These are phyloP conservation scores for Coremacera marginata DNA, from an alignment of 2,888 invertebrate genomes.

Conservation along the genomic window DNA sequence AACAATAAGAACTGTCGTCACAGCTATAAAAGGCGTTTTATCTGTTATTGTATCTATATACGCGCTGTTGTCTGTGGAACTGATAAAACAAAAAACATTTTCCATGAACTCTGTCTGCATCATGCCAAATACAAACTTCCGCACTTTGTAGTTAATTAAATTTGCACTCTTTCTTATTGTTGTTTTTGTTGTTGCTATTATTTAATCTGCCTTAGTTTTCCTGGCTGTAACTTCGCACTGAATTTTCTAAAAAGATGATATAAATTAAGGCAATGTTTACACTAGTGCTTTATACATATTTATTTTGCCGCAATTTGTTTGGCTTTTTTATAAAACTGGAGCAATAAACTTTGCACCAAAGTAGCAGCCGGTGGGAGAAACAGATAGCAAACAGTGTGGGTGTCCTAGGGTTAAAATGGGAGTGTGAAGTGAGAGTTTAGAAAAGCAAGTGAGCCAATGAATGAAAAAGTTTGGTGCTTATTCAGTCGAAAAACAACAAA, in stretches of 20 bases:
- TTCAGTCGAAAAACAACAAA: too few relatives aligned
- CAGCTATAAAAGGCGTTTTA: too few relatives aligned
- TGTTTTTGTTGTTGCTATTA: slow-evolving; percentile 19
- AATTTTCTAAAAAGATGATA: background rate
- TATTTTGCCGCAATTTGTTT: background rate
- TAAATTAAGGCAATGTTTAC: slow-evolving; percentile 43
- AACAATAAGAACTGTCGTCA: too few relatives aligned
- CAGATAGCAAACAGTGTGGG: background rate
- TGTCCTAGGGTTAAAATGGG: too few relatives aligned
- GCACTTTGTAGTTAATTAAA: slow-evolving; percentile 47
- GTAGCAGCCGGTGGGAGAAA: background rate
- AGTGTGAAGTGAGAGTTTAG: too few relatives aligned
- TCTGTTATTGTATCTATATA: too few relatives aligned
- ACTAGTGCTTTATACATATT: slow-evolving; percentile 10
- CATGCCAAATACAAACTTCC: slow-evolving; percentile 39
- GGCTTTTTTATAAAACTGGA: slow-evolving; percentile 31
- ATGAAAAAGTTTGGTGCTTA: too few relatives aligned
- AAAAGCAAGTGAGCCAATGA: too few relatives aligned
- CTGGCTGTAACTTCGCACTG: background rate
- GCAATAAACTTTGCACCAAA: slow-evolving; percentile 44
- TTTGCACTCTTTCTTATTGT: slow-evolving; percentile 44
- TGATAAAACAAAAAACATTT: too few relatives aligned
- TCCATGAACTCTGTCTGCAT: background rate
- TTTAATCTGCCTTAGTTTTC: slow-evolving; percentile 1
- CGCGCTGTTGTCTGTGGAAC: too few relatives aligned